A percentile compares a stretch with the other conserved stretches of the same genome.
phyloP scores from a whole-genome alignment of 1,140 invertebrate species.

The Fopius arisanus region DNA sequence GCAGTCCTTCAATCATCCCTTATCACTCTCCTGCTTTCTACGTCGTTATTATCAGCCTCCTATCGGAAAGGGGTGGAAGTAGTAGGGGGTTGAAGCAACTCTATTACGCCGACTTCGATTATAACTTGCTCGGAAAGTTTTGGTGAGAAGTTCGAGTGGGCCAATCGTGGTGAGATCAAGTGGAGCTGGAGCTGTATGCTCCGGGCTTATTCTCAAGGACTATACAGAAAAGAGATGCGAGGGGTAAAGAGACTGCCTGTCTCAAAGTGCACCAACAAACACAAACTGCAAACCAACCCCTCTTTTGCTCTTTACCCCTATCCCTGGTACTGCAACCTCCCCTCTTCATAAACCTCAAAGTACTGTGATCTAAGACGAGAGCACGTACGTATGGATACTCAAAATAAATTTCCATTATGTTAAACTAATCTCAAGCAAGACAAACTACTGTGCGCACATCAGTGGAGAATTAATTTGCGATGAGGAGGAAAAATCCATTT shows the following conservation, averaged over 20 bases:
- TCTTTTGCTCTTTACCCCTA: no score
- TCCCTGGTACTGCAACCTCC: no score
- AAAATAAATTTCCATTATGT: conserved; percentile 9
- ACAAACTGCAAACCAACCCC: neutral
- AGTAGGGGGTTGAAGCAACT: conserved; percentile 35
- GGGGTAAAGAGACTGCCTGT: conserved; percentile 9
- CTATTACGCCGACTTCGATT: conserved; percentile 53
- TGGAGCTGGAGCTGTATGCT: conserved; percentile 1
- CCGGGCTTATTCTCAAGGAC: conserved; percentile 3
- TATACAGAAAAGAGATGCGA: neutral
- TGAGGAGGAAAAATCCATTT: neutral
- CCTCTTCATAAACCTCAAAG: neutral
- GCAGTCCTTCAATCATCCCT: neutral
- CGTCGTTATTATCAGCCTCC: conserved; percentile 50
- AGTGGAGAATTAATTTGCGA: neutral
- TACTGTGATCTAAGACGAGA: neutral
- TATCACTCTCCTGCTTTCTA: neutral
- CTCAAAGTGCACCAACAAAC: conserved; percentile 11
- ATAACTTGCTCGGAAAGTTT: conserved; percentile 48
- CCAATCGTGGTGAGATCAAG: conserved; percentile 16
- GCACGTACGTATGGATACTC: conserved; percentile 9
- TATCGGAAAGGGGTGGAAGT: conserved; percentile 22
- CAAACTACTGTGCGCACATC: neutral
- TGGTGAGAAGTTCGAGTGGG: conserved; percentile 40
- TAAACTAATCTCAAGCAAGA: conserved; percentile 17